Percentiles rank a stretch among this genome's conserved stretches.
These are phyloP conservation scores for Falco columbarius DNA, from an alignment of 2,797 vertebrate species.

Conservation along the genomic window DNA sequence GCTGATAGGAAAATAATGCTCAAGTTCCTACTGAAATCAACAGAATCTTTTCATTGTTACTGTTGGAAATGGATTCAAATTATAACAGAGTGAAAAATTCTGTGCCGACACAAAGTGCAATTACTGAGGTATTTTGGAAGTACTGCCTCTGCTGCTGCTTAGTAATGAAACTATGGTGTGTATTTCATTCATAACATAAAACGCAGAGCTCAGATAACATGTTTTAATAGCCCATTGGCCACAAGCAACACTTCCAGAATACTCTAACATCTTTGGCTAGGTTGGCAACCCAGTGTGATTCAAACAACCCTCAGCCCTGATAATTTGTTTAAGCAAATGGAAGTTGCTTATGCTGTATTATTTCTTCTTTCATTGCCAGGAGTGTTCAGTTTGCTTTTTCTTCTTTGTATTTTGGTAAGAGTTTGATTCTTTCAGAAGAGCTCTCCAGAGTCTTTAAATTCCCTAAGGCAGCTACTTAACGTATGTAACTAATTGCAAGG, in stretches of 20 bases:
- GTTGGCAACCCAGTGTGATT: neutral
- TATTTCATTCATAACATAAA: neutral
- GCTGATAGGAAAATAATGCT: neutral
- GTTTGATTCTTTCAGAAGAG: conserved; percentile 55
- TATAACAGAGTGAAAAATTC: neutral
- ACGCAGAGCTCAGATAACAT: neutral
- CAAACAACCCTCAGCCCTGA: neutral
- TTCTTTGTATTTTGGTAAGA: conserved; percentile 59
- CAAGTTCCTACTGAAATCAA: neutral
- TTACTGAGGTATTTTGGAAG: neutral
- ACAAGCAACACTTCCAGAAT: neutral
- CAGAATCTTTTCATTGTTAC: neutral
- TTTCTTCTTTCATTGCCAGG: conserved; percentile 19
- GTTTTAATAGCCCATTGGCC: neutral
- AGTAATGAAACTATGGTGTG: neutral
- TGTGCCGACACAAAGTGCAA: neutral
- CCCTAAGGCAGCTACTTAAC: conserved; percentile 43
- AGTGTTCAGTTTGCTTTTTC: conserved; percentile 33
- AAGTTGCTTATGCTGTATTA: neutral
- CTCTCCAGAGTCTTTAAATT: conserved; percentile 43
- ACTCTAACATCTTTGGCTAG: neutral
- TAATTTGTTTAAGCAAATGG: neutral
- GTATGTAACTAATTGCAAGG: conserved; percentile 50
- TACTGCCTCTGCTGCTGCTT: neutral
- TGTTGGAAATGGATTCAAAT: neutral